Evolutionary conservation across 2,888 invertebrate species (phyloP).

Genomic region (Pachydiplax longipennis): DNA sequence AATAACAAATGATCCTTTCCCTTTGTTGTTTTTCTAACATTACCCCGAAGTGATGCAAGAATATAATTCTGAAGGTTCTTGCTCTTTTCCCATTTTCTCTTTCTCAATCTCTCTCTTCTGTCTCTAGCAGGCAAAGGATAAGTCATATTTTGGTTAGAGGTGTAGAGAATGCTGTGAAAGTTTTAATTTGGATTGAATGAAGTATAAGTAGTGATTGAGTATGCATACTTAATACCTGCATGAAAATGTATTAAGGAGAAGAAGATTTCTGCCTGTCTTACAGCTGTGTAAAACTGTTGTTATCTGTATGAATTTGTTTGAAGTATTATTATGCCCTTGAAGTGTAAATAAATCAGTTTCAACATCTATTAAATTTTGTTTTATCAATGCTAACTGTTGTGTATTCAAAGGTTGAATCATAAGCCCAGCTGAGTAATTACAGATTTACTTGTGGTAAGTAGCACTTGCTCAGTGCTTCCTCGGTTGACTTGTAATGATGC

Average conservation of each 20-base stretch:
- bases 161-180: constrained; percentile 32
- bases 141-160: constrained; percentile 33
- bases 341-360: constrained; percentile 46
- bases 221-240: constrained; percentile 38
- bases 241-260: constrained; percentile 39
- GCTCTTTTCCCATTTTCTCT: not conserved
- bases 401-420: no score
- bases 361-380: not conserved
- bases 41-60: not conserved
- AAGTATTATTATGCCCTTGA: constrained; percentile 45
- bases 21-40: constrained; percentile 22
- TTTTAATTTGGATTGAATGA: constrained; percentile 35
- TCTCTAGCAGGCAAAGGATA: constrained; percentile 6
- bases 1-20: not conserved
- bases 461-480: no score
- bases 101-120: no score
- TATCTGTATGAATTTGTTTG: constrained; percentile 46
- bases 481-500: no score
- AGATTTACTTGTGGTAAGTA: no score
- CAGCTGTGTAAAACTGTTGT: constrained; percentile 47
- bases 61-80: not conserved
- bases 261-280: constrained; percentile 45
- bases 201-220: constrained; percentile 30
- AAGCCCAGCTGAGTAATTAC: no score
- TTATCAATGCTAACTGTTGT: no score